These are phyloP conservation scores for Artibeus jamaicensis DNA, from an alignment of 2,797 vertebrate genomes.

Conservation along the genomic window DNA sequence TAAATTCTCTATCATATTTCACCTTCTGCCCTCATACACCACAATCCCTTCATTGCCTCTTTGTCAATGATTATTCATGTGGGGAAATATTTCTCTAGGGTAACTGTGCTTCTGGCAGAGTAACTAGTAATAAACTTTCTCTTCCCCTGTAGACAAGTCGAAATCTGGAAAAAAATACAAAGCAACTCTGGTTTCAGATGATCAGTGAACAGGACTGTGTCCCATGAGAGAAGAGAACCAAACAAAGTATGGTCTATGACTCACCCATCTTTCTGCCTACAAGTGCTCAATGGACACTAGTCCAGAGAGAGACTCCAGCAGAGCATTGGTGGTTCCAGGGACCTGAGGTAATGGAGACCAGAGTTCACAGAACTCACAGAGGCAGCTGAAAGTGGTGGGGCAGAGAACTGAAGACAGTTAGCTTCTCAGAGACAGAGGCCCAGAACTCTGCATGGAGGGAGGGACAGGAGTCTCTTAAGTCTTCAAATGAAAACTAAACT, in stretches of 20 bases:
- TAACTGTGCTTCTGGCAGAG: background rate
- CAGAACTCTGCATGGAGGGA: background rate
- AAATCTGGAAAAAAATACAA: background rate
- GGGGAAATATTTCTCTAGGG: background rate
- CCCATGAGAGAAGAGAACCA: background rate
- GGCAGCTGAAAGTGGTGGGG: background rate
- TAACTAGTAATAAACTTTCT: background rate
- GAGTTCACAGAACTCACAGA: background rate
- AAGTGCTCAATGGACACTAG: background rate
- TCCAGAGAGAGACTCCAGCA: background rate
- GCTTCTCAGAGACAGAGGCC: background rate
- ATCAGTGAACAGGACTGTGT: background rate
- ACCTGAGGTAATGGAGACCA: background rate
- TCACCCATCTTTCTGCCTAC: background rate
- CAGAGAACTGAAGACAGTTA: background rate
- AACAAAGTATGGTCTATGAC: background rate
- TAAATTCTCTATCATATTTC: background rate
- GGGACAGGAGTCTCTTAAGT: background rate
- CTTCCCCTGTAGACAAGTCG: background rate
- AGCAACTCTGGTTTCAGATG: background rate
- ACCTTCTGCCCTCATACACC: background rate
- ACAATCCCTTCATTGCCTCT: background rate
- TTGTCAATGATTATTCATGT: background rate
- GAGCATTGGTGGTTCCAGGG: background rate
- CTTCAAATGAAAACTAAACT: background rate